A percentile compares a stretch with the other conserved stretches of the same genome.
Conservation (phyloP, 2,113 vertebrate genomes). For the Phalacrocorax aristotelis region DNA sequence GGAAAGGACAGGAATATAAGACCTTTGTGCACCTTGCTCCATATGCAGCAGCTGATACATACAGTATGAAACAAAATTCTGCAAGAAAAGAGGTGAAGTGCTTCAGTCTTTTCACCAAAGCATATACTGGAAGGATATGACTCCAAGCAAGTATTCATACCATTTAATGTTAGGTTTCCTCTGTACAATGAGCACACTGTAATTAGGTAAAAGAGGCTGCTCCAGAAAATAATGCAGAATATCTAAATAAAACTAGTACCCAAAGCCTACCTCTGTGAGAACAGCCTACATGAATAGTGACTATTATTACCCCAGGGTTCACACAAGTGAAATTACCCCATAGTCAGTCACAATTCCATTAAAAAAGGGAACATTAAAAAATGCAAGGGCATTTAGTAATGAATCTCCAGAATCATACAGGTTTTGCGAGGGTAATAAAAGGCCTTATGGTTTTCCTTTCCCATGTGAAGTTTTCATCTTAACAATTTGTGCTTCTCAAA, state of each 20-base stretch:
- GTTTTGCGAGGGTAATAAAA: not conserved
- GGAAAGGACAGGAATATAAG: not conserved
- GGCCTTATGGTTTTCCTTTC: not conserved
- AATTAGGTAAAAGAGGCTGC: not conserved
- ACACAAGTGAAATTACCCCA: not conserved
- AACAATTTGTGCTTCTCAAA: not conserved
- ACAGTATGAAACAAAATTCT: not conserved
- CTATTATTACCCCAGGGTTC: not conserved
- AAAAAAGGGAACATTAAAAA: not conserved
- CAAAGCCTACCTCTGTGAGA: not conserved
- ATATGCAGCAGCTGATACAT: not conserved
- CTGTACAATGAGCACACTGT: not conserved
- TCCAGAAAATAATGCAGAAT: not conserved
- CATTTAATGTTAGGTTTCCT: not conserved
- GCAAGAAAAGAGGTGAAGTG: not conserved
- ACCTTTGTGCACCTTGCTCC: not conserved
- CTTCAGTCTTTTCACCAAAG: not conserved
- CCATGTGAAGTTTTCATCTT: not conserved
- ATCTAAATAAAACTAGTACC: not conserved
- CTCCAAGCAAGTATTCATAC: not conserved
- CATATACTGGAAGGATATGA: not conserved
- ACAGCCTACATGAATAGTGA: not conserved
- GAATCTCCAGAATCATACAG: not conserved
- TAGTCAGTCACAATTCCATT: not conserved
- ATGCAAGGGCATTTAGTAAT: not conserved